Percentiles rank a stretch among this genome's conserved stretches.
Conservation (phyloP, 2,797 vertebrate genomes). For the Acomys russatus region DNA sequence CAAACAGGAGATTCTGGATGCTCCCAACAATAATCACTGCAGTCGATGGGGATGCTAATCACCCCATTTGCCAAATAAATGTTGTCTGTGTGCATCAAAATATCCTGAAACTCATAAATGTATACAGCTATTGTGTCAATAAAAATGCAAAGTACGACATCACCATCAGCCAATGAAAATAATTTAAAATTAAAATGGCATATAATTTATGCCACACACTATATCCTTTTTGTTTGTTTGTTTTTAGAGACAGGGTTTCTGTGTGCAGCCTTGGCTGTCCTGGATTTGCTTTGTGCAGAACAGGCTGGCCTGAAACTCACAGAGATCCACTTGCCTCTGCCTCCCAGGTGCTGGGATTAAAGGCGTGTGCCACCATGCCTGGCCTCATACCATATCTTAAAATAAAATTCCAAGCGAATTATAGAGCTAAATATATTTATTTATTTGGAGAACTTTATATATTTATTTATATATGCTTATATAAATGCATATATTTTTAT, state of each 20-base stretch:
- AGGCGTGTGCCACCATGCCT: no score
- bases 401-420: conserved; percentile 36
- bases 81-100: neutral
- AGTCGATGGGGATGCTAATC: neutral
- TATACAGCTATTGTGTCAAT: neutral
- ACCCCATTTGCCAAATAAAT: neutral
- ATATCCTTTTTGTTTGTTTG: neutral
- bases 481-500: no score
- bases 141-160: neutral
- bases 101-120: neutral
- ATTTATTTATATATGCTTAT: no score
- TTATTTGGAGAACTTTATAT: no score
- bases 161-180: neutral
- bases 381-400: neutral
- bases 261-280: no score
- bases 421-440: neutral
- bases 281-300: no score
- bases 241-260: no score
- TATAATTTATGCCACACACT: neutral
- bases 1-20: neutral
- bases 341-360: no score
- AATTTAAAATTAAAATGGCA: neutral
- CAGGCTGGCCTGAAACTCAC: no score
- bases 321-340: no score
- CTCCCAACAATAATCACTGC: neutral